Percentiles rank a stretch among this genome's conserved stretches.
Conservation (phyloP, 2,113 vertebrate genomes). For the Vanacampus margaritifer region DNA sequence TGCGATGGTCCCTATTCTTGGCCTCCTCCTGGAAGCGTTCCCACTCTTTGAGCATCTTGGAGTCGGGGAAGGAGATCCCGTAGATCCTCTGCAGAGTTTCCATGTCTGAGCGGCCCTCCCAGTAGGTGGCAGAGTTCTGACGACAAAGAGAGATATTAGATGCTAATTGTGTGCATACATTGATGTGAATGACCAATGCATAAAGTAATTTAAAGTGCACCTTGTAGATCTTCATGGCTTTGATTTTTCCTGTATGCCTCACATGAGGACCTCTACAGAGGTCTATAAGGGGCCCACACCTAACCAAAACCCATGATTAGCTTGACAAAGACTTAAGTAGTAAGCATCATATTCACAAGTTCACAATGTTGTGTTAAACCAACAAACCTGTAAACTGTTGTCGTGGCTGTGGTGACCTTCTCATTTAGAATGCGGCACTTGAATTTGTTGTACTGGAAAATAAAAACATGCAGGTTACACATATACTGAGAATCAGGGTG, state of each 20-base stretch:
- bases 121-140: constrained; percentile 97
- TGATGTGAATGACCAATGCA: background rate
- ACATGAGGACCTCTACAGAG: constrained; percentile 95
- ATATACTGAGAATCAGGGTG: too few species aligned
- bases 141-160: background rate
- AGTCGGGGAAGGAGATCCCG: constrained; percentile 95
- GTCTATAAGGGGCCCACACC: constrained; percentile 94
- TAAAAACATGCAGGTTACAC: background rate
- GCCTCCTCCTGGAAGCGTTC: constrained; percentile 98
- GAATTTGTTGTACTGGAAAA: constrained; percentile 93
- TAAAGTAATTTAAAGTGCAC: constrained; percentile 50
- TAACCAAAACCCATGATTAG: constrained; percentile 42
- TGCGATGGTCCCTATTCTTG: constrained; percentile 92
- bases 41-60: constrained; percentile 97
- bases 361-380: background rate
- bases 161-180: background rate
- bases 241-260: constrained; percentile 95
- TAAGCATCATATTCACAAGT: background rate
- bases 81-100: constrained; percentile 95
- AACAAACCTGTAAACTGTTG: constrained; percentile 90
- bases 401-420: constrained; percentile 93
- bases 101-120: constrained; percentile 96
- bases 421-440: constrained; percentile 97
- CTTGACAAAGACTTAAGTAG: background rate
- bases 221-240: constrained; percentile 94